Conservation (phyloP, 2,888 invertebrate genomes). For the Notodonta ziczac region DNA sequence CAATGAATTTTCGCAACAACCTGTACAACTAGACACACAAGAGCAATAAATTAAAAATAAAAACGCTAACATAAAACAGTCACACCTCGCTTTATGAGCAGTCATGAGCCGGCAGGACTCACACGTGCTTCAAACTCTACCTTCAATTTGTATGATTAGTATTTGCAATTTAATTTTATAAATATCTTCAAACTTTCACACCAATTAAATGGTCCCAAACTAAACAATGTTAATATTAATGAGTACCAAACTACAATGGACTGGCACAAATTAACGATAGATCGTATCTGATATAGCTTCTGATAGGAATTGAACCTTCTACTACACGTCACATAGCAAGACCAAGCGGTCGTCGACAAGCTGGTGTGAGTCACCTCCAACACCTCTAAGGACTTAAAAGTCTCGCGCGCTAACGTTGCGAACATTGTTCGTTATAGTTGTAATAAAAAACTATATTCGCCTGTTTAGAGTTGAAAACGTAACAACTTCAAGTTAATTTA, state of each 20-base stretch:
- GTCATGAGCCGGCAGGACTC: conserved; percentile 25
- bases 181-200: too few species aligned
- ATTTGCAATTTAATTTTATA: too few species aligned
- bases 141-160: too few species aligned
- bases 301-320: too few species aligned
- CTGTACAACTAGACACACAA: conserved; percentile 39
- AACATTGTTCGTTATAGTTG: conserved; percentile 30
- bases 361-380: conserved; percentile 8
- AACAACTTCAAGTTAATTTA: conserved; percentile 1
- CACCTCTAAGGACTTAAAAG: conserved; percentile 3
- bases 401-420: conserved; percentile 9
- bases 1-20: conserved; percentile 21
- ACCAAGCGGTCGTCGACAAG: not conserved
- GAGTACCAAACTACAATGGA: too few species aligned
- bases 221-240: too few species aligned
- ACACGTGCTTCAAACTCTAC: conserved; percentile 14
- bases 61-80: conserved; percentile 54
- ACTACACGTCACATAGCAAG: too few species aligned
- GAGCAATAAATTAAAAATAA: conserved; percentile 52
- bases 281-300: too few species aligned
- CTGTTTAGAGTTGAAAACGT: conserved; percentile 19
- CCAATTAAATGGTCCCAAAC: too few species aligned
- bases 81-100: conserved; percentile 50
- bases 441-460: conserved; percentile 15
- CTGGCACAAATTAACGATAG: too few species aligned